phyloP scores from a whole-genome alignment of 92 coral and sea anemone species.

The Palythoa grandis region DNA sequence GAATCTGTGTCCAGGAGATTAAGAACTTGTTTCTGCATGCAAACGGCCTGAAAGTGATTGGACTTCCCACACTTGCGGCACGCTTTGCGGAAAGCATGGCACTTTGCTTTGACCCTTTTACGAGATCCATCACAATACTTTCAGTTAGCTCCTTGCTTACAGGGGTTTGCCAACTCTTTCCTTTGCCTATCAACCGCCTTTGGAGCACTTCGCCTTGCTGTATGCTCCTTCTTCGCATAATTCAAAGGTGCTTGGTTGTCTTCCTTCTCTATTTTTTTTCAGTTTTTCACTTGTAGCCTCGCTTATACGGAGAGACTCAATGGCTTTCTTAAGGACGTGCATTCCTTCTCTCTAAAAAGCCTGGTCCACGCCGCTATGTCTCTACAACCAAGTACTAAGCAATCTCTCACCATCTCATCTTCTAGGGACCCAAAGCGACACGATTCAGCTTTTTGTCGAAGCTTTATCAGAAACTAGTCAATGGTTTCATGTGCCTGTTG shows the following conservation, averaged over 20 bases:
- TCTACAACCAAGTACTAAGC: too few relatives aligned
- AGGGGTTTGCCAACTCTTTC: background rate
- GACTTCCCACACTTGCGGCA: too few relatives aligned
- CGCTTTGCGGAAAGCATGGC: slow-evolving; percentile 30
- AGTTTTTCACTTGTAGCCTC: too few relatives aligned
- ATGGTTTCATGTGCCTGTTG: slow-evolving; percentile 6
- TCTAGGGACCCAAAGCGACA: slow-evolving; percentile 22
- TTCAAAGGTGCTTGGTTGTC: background rate
- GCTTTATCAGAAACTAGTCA: too few relatives aligned
- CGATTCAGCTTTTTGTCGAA: slow-evolving; percentile 7
- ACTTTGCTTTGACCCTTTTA: background rate
- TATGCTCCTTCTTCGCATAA: too few relatives aligned
- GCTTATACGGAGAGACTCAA: too few relatives aligned
- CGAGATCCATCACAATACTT: slow-evolving; percentile 11
- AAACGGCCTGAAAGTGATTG: too few relatives aligned
- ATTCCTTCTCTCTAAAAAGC: slow-evolving; percentile 30
- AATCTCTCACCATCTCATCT: too few relatives aligned
- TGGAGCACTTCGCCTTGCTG: background rate
- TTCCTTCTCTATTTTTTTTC: background rate
- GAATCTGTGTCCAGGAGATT: background rate
- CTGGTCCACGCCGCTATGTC: too few relatives aligned
- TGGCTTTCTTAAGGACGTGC: background rate
- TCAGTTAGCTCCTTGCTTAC: background rate
- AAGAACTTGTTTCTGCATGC: too few relatives aligned
- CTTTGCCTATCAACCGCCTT: background rate